Evolutionary conservation across 2,113 vertebrate genomes (phyloP).

Genomic region (Phalacrocorax carbo): DNA sequence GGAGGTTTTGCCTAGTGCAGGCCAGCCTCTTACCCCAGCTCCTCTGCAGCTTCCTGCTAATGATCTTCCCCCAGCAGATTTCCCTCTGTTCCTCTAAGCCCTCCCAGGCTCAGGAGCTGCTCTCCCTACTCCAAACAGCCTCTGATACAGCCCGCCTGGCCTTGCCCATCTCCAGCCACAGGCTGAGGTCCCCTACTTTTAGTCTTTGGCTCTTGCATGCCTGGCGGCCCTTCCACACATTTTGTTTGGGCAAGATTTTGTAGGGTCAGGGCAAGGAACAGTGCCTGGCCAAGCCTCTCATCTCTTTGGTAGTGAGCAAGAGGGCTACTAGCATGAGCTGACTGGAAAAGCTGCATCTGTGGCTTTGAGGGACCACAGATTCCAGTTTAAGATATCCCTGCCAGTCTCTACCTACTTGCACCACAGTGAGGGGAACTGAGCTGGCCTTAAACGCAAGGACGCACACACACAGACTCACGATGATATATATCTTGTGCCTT

Average conservation of each 20-base stretch:
- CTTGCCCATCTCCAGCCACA: background rate
- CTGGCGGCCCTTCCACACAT: background rate
- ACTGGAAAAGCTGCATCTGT: background rate
- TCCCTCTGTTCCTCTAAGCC: background rate
- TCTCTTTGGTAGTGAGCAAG: background rate
- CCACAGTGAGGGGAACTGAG: background rate
- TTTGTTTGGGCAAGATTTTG: background rate
- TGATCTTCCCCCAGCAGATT: background rate
- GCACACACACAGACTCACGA: background rate
- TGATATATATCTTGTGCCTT: background rate
- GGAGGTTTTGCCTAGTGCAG: background rate
- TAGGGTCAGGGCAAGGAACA: background rate
- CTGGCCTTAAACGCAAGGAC: background rate
- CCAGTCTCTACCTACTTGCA: background rate
- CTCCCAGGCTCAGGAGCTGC: background rate
- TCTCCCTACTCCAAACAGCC: background rate
- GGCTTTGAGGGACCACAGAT: background rate
- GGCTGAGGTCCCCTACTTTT: background rate
- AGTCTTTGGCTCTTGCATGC: background rate
- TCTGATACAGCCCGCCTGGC: constrained; percentile 9
- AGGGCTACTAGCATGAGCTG: background rate
- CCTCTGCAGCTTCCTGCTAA: background rate
- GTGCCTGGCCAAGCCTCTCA: background rate
- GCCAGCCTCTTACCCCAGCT: background rate
- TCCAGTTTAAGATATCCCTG: background rate